phyloP scores from a whole-genome alignment of 1,140 invertebrate genomes.

The Brachionus koreanus region DNA sequence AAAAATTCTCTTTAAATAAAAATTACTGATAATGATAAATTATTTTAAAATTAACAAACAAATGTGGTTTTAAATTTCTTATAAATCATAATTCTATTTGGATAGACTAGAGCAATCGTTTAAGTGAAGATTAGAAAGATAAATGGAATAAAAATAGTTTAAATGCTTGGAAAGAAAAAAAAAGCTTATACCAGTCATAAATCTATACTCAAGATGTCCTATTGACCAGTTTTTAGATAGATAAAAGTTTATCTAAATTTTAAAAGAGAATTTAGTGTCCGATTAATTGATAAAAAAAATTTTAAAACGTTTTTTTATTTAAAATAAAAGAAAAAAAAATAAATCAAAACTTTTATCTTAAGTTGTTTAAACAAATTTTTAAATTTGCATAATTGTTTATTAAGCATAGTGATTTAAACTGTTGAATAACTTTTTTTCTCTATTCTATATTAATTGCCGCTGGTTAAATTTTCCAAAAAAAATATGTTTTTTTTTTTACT shows the following conservation, averaged over 20 bases:
- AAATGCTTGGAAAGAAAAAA: background rate
- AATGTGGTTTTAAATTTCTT: background rate
- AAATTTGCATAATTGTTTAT: background rate
- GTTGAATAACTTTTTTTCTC: background rate
- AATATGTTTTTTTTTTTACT: too few species aligned
- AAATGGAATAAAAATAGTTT: background rate
- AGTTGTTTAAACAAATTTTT: too few species aligned
- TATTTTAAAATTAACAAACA: background rate
- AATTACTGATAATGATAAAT: background rate
- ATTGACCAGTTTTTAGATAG: background rate
- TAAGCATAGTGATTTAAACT: background rate
- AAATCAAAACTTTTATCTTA: background rate
- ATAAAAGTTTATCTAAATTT: too few species aligned
- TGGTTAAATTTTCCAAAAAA: background rate
- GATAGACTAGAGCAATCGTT: background rate
- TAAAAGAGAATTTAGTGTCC: too few species aligned
- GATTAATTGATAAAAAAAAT: background rate
- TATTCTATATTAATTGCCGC: background rate
- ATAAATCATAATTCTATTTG: background rate
- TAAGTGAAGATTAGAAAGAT: background rate
- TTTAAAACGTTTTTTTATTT: background rate
- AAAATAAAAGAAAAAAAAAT: background rate
- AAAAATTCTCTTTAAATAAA: background rate
- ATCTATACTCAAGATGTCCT: background rate
- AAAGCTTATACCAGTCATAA: background rate